phyloP scores from a whole-genome alignment of 2,797 vertebrate genomes.

The Sebastes oblongus region DNA sequence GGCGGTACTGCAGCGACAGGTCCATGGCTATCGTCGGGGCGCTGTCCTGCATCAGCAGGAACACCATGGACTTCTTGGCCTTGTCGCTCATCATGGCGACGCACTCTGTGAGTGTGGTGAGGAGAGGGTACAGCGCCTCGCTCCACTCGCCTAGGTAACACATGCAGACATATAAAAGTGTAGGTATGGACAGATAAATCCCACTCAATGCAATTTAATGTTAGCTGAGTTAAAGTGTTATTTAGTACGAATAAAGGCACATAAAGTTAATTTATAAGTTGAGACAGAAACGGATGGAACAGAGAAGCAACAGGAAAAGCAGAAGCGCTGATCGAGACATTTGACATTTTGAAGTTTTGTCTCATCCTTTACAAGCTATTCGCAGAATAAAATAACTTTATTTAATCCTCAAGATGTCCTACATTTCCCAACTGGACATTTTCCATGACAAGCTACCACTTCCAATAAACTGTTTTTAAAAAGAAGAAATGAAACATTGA shows the following conservation, averaged over 20 bases:
- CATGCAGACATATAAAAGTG: neutral
- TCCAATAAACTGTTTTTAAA: neutral
- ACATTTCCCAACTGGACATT: neutral
- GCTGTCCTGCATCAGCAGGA: slow-evolving; percentile 97
- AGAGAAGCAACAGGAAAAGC: slow-evolving; percentile 29
- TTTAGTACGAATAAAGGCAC: neutral
- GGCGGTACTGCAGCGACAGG: slow-evolving; percentile 94
- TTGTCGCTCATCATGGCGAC: slow-evolving; percentile 96
- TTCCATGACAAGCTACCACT: neutral
- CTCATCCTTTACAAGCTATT: neutral
- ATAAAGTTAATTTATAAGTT: neutral
- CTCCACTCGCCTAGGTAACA: slow-evolving; percentile 92
- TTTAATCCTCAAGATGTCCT: neutral
- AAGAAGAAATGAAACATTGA: neutral
- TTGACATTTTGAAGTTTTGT: neutral
- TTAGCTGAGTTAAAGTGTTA: neutral
- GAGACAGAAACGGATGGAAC: slow-evolving; percentile 7
- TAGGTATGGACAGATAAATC: neutral
- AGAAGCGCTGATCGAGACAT: slow-evolving; percentile 5
- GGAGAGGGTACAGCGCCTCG: slow-evolving; percentile 93
- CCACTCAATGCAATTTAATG: neutral
- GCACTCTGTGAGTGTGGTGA: slow-evolving; percentile 95
- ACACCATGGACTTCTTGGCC: slow-evolving; percentile 97
- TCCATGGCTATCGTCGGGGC: slow-evolving; percentile 93
- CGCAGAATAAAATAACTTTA: no score